These are phyloP conservation scores for Serrognathus titanus DNA, from an alignment of 2,888 invertebrate genomes.

Conservation along the genomic window DNA sequence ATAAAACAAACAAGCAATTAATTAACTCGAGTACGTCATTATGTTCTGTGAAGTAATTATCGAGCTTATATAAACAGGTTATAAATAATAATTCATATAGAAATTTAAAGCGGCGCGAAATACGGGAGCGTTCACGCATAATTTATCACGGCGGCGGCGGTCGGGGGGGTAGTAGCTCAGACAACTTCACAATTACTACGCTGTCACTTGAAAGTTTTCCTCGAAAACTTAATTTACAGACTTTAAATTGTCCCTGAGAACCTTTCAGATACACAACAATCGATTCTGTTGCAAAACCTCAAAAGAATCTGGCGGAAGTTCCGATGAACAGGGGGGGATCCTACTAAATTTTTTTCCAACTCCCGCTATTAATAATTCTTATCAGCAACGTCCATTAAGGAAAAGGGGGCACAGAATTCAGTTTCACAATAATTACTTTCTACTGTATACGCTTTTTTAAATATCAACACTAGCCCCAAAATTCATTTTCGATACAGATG, in stretches of 20 bases:
- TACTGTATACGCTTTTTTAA: neutral
- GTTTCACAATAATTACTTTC: neutral
- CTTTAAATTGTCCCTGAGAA: conserved; percentile 39
- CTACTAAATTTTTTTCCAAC: conserved; percentile 1
- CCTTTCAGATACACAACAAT: conserved; percentile 37
- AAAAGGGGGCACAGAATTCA: neutral
- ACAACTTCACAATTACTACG: conserved; percentile 41
- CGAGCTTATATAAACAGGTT: conserved; percentile 30
- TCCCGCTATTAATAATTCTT: conserved; percentile 2
- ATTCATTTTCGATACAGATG: too few species aligned
- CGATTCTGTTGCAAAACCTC: conserved; percentile 31
- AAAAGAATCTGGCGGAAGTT: conserved; percentile 22
- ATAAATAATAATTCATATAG: conserved; percentile 32
- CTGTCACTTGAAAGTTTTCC: conserved; percentile 39
- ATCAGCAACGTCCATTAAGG: conserved; percentile 1
- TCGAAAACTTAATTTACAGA: conserved; percentile 40
- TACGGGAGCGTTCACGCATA: conserved; percentile 28
- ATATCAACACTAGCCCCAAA: too few species aligned
- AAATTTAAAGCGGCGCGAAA: conserved; percentile 26
- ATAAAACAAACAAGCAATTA: conserved; percentile 11
- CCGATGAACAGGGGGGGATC: neutral
- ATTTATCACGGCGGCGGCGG: conserved; percentile 17
- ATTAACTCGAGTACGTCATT: conserved; percentile 22
- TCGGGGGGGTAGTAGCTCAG: conserved; percentile 22
- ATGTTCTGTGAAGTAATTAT: conserved; percentile 29